These are phyloP conservation scores for Brachypteracias leptosomus DNA, from an alignment of 2,113 vertebrate genomes.

Conservation along the genomic window DNA sequence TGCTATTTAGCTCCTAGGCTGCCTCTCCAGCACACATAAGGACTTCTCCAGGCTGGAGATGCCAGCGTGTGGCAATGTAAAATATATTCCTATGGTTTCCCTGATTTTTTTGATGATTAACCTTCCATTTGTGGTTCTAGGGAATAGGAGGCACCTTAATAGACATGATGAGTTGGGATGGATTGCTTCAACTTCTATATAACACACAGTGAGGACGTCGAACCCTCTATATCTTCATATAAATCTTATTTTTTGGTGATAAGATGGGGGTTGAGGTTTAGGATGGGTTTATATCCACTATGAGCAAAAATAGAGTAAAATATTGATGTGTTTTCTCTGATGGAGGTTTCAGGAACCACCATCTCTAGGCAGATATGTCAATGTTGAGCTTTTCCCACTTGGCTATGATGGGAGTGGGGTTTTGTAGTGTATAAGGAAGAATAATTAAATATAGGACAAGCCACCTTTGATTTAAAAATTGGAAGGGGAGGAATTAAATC, in stretches of 20 bases:
- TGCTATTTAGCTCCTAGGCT: conserved; percentile 52
- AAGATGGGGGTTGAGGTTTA: not conserved
- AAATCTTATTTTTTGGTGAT: not conserved
- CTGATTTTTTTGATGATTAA: not conserved
- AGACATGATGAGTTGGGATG: not conserved
- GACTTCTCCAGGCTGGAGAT: not conserved
- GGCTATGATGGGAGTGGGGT: not conserved
- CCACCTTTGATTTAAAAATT: conserved; percentile 34
- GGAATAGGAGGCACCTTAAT: not conserved
- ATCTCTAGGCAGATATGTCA: not conserved
- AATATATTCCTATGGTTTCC: not conserved
- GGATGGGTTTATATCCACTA: not conserved
- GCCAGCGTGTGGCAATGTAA: not conserved
- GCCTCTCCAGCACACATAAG: not conserved
- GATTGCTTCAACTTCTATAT: not conserved
- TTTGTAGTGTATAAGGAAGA: not conserved
- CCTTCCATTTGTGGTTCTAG: not conserved
- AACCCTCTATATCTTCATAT: not conserved
- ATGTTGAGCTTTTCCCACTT: not conserved
- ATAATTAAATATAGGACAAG: conserved; percentile 4
- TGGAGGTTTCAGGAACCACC: not conserved
- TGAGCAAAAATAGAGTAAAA: not conserved
- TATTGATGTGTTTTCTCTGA: not conserved
- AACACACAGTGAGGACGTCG: not conserved
- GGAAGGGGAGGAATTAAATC: not conserved